A percentile compares a stretch with the other conserved stretches of the same genome.
Evolutionary conservation across 2,888 invertebrate genomes (phyloP).

Genomic region (Agonopterix alstromeriana): DNA sequence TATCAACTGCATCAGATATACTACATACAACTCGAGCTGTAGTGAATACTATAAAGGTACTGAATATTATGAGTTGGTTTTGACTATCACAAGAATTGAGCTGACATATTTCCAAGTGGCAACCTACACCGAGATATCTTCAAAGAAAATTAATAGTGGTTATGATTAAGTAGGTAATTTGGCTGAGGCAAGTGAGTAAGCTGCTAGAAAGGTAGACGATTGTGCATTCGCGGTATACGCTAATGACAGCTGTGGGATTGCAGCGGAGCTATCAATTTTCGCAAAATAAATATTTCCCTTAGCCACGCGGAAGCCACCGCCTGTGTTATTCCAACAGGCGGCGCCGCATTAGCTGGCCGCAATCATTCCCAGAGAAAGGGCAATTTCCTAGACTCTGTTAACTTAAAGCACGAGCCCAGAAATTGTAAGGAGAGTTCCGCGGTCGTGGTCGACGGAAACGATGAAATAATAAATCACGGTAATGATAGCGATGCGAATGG

Average conservation of each 20-base stretch:
- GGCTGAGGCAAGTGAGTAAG: too few species aligned
- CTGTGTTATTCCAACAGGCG: conserved; percentile 54
- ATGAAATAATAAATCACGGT: conserved; percentile 60
- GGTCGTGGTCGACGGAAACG: conserved; percentile 51
- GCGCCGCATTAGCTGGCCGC: conserved; percentile 53
- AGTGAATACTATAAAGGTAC: too few species aligned
- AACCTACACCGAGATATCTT: too few species aligned
- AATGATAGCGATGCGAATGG: conserved; percentile 36
- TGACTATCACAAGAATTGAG: too few species aligned
- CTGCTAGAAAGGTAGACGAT: too few species aligned
- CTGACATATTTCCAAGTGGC: too few species aligned
- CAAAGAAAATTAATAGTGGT: too few species aligned
- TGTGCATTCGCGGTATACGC: conserved; percentile 25
- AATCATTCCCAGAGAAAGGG: conserved; percentile 60
- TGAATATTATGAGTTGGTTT: too few species aligned
- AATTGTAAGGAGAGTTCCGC: conserved; percentile 47
- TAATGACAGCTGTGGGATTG: conserved; percentile 44
- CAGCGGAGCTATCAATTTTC: conserved; percentile 51
- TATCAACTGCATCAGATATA: conserved; percentile 14
- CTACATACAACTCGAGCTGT: too few species aligned
- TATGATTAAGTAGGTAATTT: too few species aligned
- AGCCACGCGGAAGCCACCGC: conserved; percentile 62
- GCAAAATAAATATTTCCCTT: conserved; percentile 63
- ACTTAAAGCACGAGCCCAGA: conserved; percentile 55
- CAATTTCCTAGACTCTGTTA: conserved; percentile 63